Evolutionary conservation across 2,797 vertebrate genomes (phyloP), one percentile per base, ranked within the genome.

Genomic region (Anabacerthia variegaticeps): DNA sequence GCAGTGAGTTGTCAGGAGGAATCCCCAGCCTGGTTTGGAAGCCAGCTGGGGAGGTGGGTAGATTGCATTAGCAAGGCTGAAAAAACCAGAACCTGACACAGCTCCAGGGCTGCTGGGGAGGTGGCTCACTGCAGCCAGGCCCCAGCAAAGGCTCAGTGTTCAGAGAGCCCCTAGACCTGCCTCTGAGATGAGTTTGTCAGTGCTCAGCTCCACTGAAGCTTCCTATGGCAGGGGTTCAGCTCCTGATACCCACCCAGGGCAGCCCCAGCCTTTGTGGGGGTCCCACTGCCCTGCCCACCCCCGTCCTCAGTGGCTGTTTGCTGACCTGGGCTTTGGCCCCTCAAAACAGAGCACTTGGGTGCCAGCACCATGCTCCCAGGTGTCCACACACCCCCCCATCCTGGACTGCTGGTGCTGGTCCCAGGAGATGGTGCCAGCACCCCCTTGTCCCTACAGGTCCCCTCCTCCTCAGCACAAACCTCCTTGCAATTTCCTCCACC

Each of bases 211-310:
- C 24, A 20, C 37, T 23, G 39, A 49, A 46, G 59, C 16, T 68
- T 30, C 85, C 59, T 58, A 2, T 0, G 6, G 56, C 28, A 66
- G 27, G 8, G n/a, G 4, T 14, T 12, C 44, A 54, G 26, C 37
- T 84, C 49, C 37, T 1, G 1, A n/a, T 16, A 26, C 2, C 28
- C 36, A 9, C 46, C 9, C 0, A 1, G 2, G 41, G 65, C 55
- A 81, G 27, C 21, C 43, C 34, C 85, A 34, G 6, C 16, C n/a
- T 44, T 10, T 32, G 15, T 13, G 27, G 52, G 44, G 34, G 37
- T 12, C 34, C 66, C 6, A 1, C 55, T 58, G 81, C 54, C 41
- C 65, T 69, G 65, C 26, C 67, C 66, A 68, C 34, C 63, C 51
- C 37, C 44, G 15, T 61, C 49, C 66, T 18, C 62, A 3, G 9